phyloP scores from a whole-genome alignment of 2,113 vertebrate species.

The Equus quagga region DNA sequence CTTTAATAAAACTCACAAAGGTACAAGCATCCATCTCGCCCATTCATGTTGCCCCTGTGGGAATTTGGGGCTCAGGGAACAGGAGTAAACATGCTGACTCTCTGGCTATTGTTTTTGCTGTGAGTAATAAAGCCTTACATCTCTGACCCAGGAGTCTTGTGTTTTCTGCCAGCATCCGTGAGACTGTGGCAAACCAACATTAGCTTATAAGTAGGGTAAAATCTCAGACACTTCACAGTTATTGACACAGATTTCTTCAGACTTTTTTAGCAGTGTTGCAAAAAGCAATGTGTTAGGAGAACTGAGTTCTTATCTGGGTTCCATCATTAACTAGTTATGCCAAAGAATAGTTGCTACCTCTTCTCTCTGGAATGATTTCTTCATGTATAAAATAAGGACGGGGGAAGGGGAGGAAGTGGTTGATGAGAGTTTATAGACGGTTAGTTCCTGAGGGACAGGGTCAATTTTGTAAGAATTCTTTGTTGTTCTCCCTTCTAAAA shows the following conservation, averaged over 20 bases:
- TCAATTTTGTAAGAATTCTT: background rate
- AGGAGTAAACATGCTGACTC: background rate
- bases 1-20: background rate
- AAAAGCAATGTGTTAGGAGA: background rate
- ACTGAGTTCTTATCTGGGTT: background rate
- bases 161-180: background rate
- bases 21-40: background rate
- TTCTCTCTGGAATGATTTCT: background rate
- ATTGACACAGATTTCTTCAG: background rate
- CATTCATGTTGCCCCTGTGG: background rate
- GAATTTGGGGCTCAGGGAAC: background rate
- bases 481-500: background rate
- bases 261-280: background rate
- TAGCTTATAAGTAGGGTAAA: background rate
- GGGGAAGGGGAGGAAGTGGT: background rate
- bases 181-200: background rate
- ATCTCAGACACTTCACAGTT: background rate
- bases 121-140: background rate
- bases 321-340: background rate
- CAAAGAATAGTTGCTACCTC: background rate
- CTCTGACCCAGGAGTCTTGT: background rate
- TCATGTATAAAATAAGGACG: background rate
- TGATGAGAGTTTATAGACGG: background rate
- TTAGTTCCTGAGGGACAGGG: background rate
- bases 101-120: background rate